phyloP scores from a whole-genome alignment of 2,888 invertebrate genomes.

The Busseola fusca region DNA sequence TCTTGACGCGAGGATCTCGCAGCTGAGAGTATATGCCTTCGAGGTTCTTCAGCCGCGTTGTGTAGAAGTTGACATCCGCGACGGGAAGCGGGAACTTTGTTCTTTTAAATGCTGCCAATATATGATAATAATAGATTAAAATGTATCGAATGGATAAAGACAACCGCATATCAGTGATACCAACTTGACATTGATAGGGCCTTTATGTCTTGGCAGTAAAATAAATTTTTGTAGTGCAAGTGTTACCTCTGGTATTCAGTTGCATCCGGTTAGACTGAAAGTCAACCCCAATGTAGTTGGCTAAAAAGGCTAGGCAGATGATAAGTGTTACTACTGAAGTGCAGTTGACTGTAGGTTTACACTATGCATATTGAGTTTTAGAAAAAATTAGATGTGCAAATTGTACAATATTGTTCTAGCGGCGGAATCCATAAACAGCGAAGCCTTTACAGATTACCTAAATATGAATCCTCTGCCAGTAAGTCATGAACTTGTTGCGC shows the following conservation, averaged over 20 bases:
- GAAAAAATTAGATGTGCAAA: neutral
- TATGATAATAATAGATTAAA: neutral
- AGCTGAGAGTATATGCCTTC: constrained; percentile 96
- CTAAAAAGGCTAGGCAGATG: no score
- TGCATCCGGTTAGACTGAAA: no score
- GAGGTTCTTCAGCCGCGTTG: constrained; percentile 92
- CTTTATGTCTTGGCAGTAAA: neutral
- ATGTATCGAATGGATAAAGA: neutral
- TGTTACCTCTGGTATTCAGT: neutral
- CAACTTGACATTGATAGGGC: neutral
- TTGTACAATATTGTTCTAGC: neutral
- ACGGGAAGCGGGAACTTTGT: constrained; percentile 92
- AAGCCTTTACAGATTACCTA: constrained; percentile 72
- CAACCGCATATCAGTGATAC: neutral
- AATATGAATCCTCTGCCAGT: constrained; percentile 92
- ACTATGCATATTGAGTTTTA: neutral
- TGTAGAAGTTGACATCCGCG: constrained; percentile 94
- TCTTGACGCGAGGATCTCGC: constrained; percentile 93
- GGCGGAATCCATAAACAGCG: neutral
- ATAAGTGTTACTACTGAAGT: neutral
- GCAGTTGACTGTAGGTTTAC: neutral
- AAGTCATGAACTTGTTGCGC: constrained; percentile 93
- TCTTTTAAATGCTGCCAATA: constrained; percentile 88
- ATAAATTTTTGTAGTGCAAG: neutral
- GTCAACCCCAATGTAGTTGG: no score